Evolutionary conservation across 2,888 invertebrate species (phyloP), one percentile per base, ranked within the genome.

Genomic region (Arenicola marina): DNA sequence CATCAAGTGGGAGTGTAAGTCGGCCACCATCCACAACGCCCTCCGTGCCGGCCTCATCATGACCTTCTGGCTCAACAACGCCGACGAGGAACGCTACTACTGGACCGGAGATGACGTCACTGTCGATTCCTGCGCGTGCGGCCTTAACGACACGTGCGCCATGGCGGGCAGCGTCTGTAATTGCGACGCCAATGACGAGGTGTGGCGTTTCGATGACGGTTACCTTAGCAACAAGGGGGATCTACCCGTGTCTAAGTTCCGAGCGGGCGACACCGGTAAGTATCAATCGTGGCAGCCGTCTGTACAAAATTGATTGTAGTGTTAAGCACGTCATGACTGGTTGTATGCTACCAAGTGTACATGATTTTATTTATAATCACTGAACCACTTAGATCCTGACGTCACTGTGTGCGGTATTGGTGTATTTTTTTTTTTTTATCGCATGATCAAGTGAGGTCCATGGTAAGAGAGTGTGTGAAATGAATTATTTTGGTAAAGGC

Each of bases 251-350:
- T 72, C 71, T 28, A 73, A 69, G 1, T 77, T 80, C 51, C 65
- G 68, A 44, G 79, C 79, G 44, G 80, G 80, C 24, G 79, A 79
- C 56, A 79, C 80, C 69, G 80, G 80, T 80, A 67, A 48, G 48
- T 24, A n/a, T n/a, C n/a, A n/a, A n/a, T n/a, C n/a, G n/a, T n/a
- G n/a, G n/a, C n/a, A n/a, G n/a, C n/a, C n/a, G n/a, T n/a, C n/a
- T n/a, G n/a, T n/a, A n/a, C n/a, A n/a, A n/a, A n/a, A n/a, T n/a
- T n/a, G n/a, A n/a, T n/a, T n/a, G n/a, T n/a, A n/a, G n/a, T n/a
- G n/a, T n/a, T n/a, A n/a, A n/a, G n/a, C n/a, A n/a, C n/a, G n/a
- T n/a, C n/a, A n/a, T n/a, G n/a, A n/a, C n/a, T n/a, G n/a, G n/a
- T n/a, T n/a, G n/a, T n/a, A n/a, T n/a, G n/a, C n/a, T n/a, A n/a